Base-by-base conservation (phyloP, 2,888 invertebrate genomes). In the Neuroscelio doddi region DNA sequence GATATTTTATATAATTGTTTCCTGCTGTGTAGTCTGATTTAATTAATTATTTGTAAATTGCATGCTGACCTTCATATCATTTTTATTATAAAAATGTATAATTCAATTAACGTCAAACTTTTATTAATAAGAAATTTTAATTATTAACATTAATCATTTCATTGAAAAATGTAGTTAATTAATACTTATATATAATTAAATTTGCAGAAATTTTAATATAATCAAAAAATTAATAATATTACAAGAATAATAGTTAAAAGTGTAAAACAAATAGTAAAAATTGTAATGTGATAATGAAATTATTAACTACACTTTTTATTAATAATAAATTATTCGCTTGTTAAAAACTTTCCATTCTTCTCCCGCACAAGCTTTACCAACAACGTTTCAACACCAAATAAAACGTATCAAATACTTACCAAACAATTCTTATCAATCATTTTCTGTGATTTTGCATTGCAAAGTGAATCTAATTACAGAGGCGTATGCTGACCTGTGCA, bases 401-500 rank as follows among this genome's bases (percentile, higher is more conserved):
- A 47, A 41, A 42, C 47, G 41, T n/a, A n/a, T 17, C 41, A 21
- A 49, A 26, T 27, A 64, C 56, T 57, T 38, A 42, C 21, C 52
- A 57, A 52, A 64, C 57, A 29, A 27, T 42, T 57, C 63, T 51
- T 57, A 64, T 57, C 52, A 64, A 64, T 64, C 52, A 49, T 64
- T 64, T 64, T 57, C 57, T 38, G 36, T 32, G 42, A 56, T 52
- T 67, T 63, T 67, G 67, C 51, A 67, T 49, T 64, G 68, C 70
- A 65, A 71, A 73, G 57, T 52, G 64, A 56, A 70, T 69, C 67
- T 65, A 74, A 72, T 75, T 70, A 74, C 56, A 72, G 71, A 70
- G 68, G 68, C 69, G 68, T 65, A 58, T 39, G 64, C 49, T 68
- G 72, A 73, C 71, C 72, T 42, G 64, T 42, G 36, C 62, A 38